These are phyloP conservation scores for Graphium colonna DNA, from an alignment of 2,888 invertebrate species.

Conservation along the genomic window DNA sequence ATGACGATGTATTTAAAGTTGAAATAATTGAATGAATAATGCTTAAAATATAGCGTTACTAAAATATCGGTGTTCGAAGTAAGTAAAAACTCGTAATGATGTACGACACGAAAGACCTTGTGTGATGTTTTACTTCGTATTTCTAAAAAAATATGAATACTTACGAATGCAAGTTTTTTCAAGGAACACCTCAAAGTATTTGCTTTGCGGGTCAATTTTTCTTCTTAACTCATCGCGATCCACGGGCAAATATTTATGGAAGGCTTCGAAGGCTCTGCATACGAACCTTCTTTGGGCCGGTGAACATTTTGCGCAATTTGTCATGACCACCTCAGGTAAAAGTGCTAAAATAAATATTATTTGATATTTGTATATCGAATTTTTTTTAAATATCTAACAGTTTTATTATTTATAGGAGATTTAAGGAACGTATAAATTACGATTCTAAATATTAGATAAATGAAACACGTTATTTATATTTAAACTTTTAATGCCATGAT, in stretches of 20 bases:
- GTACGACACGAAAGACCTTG: background rate
- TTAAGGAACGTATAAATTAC: too few relatives aligned
- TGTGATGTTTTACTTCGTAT: background rate
- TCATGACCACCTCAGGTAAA: conserved; percentile 50
- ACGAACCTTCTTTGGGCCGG: conserved; percentile 72
- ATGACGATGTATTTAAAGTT: too few relatives aligned
- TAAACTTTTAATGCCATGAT: too few relatives aligned
- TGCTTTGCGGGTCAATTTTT: conserved; percentile 84
- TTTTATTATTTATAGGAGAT: too few relatives aligned
- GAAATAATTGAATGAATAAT: too few relatives aligned
- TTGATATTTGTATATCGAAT: too few relatives aligned
- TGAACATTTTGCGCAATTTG: conserved; percentile 53
- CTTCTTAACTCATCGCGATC: conserved; percentile 81
- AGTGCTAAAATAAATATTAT: conserved; percentile 39
- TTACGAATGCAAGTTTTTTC: conserved; percentile 47
- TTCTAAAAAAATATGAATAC: background rate
- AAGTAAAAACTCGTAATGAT: too few relatives aligned
- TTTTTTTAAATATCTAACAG: too few relatives aligned
- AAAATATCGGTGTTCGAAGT: background rate
- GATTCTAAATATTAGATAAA: too few relatives aligned
- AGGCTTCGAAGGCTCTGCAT: conserved; percentile 80
- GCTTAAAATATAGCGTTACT: too few relatives aligned
- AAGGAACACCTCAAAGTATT: conserved; percentile 66
- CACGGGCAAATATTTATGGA: conserved; percentile 81
- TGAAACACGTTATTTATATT: too few relatives aligned